Conservation (phyloP, 2,113 vertebrate species). For the Chinchilla lanigera region DNA sequence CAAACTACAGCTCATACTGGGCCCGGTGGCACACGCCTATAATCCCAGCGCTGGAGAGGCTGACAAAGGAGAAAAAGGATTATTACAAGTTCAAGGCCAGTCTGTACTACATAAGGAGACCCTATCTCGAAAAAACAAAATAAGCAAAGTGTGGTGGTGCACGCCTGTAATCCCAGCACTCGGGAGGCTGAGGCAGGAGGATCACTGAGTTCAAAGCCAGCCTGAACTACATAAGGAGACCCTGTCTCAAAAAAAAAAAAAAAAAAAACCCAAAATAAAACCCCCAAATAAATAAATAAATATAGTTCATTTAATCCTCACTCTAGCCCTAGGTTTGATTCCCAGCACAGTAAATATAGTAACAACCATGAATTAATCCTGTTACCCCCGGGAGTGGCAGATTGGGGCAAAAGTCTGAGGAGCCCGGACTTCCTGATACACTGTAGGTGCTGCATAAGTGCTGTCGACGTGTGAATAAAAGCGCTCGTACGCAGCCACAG, state of each 20-base stretch:
- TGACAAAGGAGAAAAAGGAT: too few relatives aligned
- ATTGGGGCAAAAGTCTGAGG: neutral
- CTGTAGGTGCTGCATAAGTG: neutral
- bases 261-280: too few relatives aligned
- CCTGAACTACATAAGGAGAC: neutral
- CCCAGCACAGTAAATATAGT: neutral
- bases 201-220: neutral
- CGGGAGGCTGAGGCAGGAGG: neutral
- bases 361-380: neutral
- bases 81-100: too few relatives aligned
- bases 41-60: too few relatives aligned
- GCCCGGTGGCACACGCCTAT: too few relatives aligned
- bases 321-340: neutral
- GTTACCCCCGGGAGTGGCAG: neutral
- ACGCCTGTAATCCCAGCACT: neutral
- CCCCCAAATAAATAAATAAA: too few relatives aligned
- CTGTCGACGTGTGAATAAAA: accelerated
- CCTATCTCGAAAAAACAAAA: neutral
- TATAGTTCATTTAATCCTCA: too few relatives aligned
- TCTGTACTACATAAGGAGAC: neutral
- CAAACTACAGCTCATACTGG: too few relatives aligned
- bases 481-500: accelerated
- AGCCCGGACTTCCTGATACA: neutral
- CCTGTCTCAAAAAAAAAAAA: neutral
- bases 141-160: neutral